Conservation (phyloP, 2,797 vertebrate genomes). For the Syncerus caffer region DNA sequence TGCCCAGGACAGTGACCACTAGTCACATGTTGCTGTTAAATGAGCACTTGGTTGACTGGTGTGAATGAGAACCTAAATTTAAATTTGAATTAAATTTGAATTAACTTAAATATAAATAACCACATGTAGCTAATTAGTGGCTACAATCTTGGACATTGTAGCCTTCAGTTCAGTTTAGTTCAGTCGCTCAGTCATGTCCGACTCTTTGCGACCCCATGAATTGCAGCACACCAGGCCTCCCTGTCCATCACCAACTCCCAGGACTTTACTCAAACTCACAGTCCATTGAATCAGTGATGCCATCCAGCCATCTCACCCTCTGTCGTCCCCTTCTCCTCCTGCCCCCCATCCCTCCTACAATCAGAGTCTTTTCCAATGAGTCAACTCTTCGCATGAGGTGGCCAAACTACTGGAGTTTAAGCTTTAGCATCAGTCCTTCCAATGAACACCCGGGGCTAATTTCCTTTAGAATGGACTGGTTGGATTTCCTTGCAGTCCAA, state of each 20-base stretch:
- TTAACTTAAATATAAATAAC: background rate
- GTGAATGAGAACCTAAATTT: background rate
- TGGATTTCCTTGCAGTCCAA: too few species aligned
- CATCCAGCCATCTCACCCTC: too few species aligned
- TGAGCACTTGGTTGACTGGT: background rate
- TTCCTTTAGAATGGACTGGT: too few species aligned
- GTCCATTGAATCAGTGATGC: accelerated
- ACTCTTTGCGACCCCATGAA: too few species aligned
- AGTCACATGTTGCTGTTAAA: background rate
- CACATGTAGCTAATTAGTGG: background rate
- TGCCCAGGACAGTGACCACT: background rate
- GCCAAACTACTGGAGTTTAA: too few species aligned
- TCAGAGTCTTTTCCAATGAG: too few species aligned
- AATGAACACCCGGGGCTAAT: accelerated
- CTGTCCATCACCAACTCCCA: too few species aligned
- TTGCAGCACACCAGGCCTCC: accelerated
- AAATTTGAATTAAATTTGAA: background rate
- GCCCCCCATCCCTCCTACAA: too few species aligned
- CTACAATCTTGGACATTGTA: background rate
- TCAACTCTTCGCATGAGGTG: too few species aligned
- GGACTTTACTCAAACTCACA: accelerated
- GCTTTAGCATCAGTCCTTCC: too few species aligned
- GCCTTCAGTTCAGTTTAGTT: too few species aligned
- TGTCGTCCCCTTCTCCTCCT: too few species aligned
- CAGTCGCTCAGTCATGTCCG: accelerated